Base-by-base conservation (phyloP, 23 tunicate genomes). In the Phallusia fumigata region DNA sequence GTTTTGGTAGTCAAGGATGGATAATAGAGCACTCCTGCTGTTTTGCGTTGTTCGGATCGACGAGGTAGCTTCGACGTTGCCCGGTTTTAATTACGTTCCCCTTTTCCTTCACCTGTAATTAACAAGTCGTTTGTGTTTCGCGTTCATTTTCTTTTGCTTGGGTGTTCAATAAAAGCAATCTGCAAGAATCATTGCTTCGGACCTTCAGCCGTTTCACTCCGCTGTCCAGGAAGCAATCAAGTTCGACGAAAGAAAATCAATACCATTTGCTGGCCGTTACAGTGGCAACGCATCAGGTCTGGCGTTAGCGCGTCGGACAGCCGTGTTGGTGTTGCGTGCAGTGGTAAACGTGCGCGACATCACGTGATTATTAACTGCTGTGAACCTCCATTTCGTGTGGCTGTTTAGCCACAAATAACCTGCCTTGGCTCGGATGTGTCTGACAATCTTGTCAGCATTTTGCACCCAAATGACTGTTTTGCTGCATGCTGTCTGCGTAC, bases 121-220 rank as follows among this genome's bases (percentile, higher is more conserved):
- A 58, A 16, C 69, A 58, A 58, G 69, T 24, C 69, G 26, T 22
- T 24, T 22, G 26, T 58, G 26, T 21, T 21, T 24, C 58, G 69
- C 11, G 26, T 58, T 58, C 69, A 5, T 58, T 58, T 58, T 58
- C 69, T 58, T 58, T 58, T 58, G 69, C 69, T 58, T 58, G 69
- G 69, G 69, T 58, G 69, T 58, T 58, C 69, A 58, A 58, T 58
- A 58, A 58, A 58, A 58, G 69, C 16, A 58, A 58, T 58, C 69
- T 58, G 69, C 69, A 58, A 58, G 69, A 40, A 5, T 40, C 8
- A 10, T 40, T 3, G 47, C 47, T 40, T 40, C 10, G 47, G 5
- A 40, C 47, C 10, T 5, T 40, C 10, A 10, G 5, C 47, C 10
- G 47, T 58, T 21, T 11, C 69, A 58, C 28, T 51, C 18, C 18